Evolutionary conservation across 2,797 vertebrate species (phyloP).

Genomic region (Tragelaphus oryx): DNA sequence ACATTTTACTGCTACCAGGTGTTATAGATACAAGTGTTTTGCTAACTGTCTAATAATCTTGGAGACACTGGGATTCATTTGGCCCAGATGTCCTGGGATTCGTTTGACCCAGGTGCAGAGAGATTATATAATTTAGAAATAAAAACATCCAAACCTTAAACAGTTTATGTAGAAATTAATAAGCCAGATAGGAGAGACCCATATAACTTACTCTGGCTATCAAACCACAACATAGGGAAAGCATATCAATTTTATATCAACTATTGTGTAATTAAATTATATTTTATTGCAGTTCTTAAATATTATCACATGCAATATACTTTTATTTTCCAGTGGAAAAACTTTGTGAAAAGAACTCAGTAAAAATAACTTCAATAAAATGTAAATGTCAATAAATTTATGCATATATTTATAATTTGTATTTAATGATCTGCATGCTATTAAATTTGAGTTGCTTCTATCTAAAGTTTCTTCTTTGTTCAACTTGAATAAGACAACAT

Average conservation of each 20-base stretch:
- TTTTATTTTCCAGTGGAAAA: background rate
- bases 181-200: background rate
- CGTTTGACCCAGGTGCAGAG: background rate
- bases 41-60: conserved; percentile 18
- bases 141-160: background rate
- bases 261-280: background rate
- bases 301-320: background rate
- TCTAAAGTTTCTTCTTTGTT: background rate
- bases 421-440: background rate
- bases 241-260: background rate
- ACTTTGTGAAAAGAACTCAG: background rate
- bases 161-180: background rate
- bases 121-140: conserved; percentile 14
- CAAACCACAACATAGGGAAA: background rate
- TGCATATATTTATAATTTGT: background rate
- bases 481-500: background rate
- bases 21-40: conserved; percentile 11
- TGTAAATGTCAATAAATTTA: background rate
- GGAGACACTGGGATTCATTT: background rate
- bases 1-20: conserved; percentile 44
- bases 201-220: background rate
- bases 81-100: background rate
- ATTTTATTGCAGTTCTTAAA: background rate
- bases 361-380: background rate
- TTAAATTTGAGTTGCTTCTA: background rate